A percentile compares a stretch with the other conserved stretches of the same genome.
Evolutionary conservation across 2,797 vertebrate species (phyloP).

Genomic region (Neoniphon sammara): DNA sequence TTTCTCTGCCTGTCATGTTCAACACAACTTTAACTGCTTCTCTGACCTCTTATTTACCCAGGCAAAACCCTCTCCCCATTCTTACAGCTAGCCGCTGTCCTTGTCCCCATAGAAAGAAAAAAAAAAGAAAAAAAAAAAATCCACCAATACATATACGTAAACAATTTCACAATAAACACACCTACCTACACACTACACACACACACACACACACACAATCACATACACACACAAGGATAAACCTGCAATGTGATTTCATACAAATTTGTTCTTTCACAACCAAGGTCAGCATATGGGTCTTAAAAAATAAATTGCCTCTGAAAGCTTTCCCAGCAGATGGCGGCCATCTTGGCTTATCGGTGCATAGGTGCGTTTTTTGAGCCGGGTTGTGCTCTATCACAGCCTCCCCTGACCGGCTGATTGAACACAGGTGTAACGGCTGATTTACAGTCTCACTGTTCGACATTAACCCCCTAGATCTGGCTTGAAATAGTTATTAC

Average conservation of each 20-base stretch:
- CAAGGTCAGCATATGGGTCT: slow-evolving; percentile 79
- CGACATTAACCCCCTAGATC: slow-evolving; percentile 93
- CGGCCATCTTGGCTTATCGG: slow-evolving; percentile 88
- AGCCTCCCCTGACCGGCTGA: slow-evolving; percentile 80
- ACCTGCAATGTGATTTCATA: slow-evolving; percentile 74
- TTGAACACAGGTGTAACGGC: slow-evolving; percentile 93
- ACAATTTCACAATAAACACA: slow-evolving; percentile 18
- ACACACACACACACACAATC: slow-evolving; percentile 17
- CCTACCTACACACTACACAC: slow-evolving; percentile 1
- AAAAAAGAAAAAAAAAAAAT: slow-evolving; percentile 40
- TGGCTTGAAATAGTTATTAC: slow-evolving; percentile 97
- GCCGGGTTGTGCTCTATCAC: slow-evolving; percentile 76
- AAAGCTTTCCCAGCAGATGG: slow-evolving; percentile 86
- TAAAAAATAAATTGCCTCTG: slow-evolving; percentile 88
- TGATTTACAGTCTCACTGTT: slow-evolving; percentile 91
- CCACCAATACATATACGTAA: slow-evolving; percentile 33
- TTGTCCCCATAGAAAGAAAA: slow-evolving; percentile 35
- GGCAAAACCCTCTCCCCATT: slow-evolving; percentile 44
- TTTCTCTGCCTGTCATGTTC: slow-evolving; percentile 53
- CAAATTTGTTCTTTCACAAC: slow-evolving; percentile 77
- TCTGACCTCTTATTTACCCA: slow-evolving; percentile 55
- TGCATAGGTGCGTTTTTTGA: slow-evolving; percentile 83
- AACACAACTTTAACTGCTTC: slow-evolving; percentile 43
- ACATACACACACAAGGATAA: slow-evolving; percentile 44
- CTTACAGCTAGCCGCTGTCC: slow-evolving; percentile 42